A percentile compares a stretch with the other conserved stretches of the same genome.
Evolutionary conservation across 2,113 vertebrate genomes (phyloP).

Genomic region (Pseudolaguvia tuberculata): DNA sequence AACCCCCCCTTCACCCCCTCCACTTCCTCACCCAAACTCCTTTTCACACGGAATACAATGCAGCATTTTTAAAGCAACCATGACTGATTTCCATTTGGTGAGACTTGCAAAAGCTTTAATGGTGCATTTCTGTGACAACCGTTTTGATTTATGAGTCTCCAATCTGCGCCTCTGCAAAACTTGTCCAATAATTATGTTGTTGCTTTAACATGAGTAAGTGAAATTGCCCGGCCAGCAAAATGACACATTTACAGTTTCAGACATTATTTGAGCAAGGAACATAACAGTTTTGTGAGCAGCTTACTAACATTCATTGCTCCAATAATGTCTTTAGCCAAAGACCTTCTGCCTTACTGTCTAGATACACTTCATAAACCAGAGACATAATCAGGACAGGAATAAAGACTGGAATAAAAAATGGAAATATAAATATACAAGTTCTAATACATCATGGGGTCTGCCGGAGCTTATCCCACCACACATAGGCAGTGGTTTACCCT

Average conservation of each 20-base stretch:
- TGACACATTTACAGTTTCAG: no score
- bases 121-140: conserved; percentile 22
- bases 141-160: conserved; percentile 30
- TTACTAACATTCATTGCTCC: background rate
- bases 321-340: background rate
- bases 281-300: no score
- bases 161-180: conserved; percentile 17
- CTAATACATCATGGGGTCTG: no score
- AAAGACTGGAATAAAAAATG: no score
- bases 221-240: background rate
- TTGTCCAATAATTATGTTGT: conserved; percentile 2
- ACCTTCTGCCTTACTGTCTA: background rate
- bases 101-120: conserved; percentile 27
- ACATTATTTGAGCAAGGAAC: no score
- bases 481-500: no score
- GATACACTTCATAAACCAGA: no score
- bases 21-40: background rate
- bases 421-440: no score
- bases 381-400: no score
- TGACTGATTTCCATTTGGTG: conserved; percentile 15
- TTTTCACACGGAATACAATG: conserved; percentile 22
- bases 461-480: no score
- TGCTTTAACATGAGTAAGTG: background rate
- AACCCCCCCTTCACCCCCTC: no score
- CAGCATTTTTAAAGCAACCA: conserved; percentile 14